Percentiles rank a stretch among this genome's conserved stretches.
These are phyloP conservation scores for Nemoura dubitans DNA, from an alignment of 2,888 invertebrate genomes.

Conservation along the genomic window DNA sequence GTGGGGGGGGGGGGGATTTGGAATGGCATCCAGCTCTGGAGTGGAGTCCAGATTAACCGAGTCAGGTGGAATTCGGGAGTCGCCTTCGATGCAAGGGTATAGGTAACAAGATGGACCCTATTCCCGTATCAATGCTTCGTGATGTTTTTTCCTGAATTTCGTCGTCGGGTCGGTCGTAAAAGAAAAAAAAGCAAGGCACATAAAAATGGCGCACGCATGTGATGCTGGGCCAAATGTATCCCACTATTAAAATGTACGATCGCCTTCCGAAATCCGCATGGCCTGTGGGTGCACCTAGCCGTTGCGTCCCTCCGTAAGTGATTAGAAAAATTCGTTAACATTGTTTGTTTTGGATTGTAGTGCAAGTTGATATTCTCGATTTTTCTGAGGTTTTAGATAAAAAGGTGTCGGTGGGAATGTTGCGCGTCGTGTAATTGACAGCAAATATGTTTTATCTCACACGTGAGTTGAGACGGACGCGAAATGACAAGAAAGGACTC, in stretches of 20 bases:
- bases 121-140: neutral
- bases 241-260: neutral
- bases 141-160: neutral
- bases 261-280: neutral
- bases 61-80: neutral
- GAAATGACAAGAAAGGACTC: neutral
- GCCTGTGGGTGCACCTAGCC: neutral
- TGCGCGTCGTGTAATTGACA: neutral
- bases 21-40: neutral
- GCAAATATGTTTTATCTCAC: neutral
- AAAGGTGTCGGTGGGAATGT: neutral
- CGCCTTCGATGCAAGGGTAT: neutral
- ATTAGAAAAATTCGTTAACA: neutral
- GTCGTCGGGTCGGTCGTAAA: neutral
- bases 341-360: neutral
- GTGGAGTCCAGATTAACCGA: neutral
- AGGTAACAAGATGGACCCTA: neutral
- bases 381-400: neutral
- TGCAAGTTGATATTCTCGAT: neutral
- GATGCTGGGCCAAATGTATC: neutral
- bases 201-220: neutral
- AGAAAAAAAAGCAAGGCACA: slow-evolving; percentile 2
- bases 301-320: neutral
- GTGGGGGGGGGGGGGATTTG: neutral
- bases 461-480: neutral